Base-by-base conservation (phyloP, 2,797 vertebrate species). In the Otolemur crassicaudatus region DNA sequence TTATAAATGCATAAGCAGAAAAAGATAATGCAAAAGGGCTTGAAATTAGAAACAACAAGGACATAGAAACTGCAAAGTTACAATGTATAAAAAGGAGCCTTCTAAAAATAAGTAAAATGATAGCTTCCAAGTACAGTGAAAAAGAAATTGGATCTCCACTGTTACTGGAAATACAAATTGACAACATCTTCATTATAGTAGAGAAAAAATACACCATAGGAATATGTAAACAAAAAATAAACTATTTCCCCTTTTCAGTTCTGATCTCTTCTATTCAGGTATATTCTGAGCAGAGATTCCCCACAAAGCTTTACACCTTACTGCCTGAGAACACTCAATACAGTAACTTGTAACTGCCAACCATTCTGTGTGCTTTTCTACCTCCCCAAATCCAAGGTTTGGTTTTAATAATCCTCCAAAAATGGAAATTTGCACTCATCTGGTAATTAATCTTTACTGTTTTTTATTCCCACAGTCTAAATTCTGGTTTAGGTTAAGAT, bases 61-160 rank as follows among this genome's bases (percentile, higher is more conserved):
- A 77, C 69, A 93, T 4, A 92, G 79, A 94, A 86, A 72, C 22
- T 87, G 9, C 77, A 58, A 96, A 87, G 34, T 85, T 93, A 91
- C 23, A 75, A 95, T 77, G n/a, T 46, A 94, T 7, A 73, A 65
- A 91, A 86, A 82, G 27, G 61, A 81, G 43, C 13, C 63, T 93
- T 93, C 77, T 65, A 85, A 67, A 96, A 88, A 89, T n/a, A 85
- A 94, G 34, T 31, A 95, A 94, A 97, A 94, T 75, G n/a, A 90
- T 25, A 87, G 63, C 37, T 63, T 90, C 63, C 81, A 89, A 97
- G 40, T 93, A 96, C 20, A 96, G 76, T 95, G 29, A 97, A 75
- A 65, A 49, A 81, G 34, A 85, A 97, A 97, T 95, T n/a, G 7
- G 61, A 95, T 81, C 95, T 29, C 58, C 27, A 90, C 34, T n/a